A percentile compares a stretch with the other conserved stretches of the same genome.
Conservation (phyloP, 1,140 invertebrate genomes). For the Drosophila bocqueti region DNA sequence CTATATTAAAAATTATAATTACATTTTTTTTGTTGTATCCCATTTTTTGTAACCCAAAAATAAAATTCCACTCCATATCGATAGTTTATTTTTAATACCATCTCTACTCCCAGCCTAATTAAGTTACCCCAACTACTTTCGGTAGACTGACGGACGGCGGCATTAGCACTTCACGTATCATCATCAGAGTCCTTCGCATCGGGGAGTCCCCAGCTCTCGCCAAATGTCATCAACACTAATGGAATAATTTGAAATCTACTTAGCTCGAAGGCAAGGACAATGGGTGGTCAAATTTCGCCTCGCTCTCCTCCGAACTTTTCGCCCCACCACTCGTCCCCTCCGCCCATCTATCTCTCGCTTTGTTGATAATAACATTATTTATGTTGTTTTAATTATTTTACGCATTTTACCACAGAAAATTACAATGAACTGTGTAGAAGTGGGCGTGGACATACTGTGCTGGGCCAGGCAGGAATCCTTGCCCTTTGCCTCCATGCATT, state of each 20-base stretch:
- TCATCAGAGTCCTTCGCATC: conserved; percentile 31
- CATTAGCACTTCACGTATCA: conserved; percentile 76
- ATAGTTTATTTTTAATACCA: not conserved
- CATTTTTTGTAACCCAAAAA: too few species aligned
- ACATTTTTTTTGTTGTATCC: not conserved
- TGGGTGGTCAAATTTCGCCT: conserved; percentile 27
- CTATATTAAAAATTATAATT: not conserved
- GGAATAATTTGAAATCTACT: conserved; percentile 84
- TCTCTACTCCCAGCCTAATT: conserved; percentile 29
- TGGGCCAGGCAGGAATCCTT: conserved; percentile 23
- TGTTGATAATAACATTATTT: conserved; percentile 68
- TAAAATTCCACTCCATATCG: not conserved
- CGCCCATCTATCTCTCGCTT: conserved; percentile 8
- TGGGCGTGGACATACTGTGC: conserved; percentile 32
- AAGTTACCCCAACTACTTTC: conserved; percentile 51
- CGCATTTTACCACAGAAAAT: conserved; percentile 59
- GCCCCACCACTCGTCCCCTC: not conserved
- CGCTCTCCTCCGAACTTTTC: not conserved
- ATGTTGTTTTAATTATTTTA: conserved; percentile 82
- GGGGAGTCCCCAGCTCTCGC: conserved; percentile 21
- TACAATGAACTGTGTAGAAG: conserved; percentile 49
- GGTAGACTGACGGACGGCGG: conserved; percentile 26
- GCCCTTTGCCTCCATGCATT: conserved; percentile 27
- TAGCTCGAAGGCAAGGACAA: conserved; percentile 60
- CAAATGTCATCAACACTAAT: conserved; percentile 81